A percentile compares a stretch with the other conserved stretches of the same genome.
Conservation (phyloP, 2,113 vertebrate genomes). For the Progne subis region DNA sequence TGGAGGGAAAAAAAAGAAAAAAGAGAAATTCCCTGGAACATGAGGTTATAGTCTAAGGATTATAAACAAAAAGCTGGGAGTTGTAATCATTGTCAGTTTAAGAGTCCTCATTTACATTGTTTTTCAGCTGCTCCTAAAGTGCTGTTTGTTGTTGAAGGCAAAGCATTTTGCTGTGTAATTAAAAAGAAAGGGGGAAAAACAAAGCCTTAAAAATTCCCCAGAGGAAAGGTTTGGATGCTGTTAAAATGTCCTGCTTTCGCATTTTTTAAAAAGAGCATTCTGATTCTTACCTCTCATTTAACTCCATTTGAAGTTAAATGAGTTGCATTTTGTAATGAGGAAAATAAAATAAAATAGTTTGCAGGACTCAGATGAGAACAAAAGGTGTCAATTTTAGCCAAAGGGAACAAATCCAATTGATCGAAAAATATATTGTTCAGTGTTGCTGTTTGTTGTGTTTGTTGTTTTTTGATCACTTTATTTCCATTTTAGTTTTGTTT, state of each 20-base stretch:
- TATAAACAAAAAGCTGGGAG: background rate
- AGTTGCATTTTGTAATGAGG: background rate
- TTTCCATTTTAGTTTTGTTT: background rate
- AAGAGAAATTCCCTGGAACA: background rate
- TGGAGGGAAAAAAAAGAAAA: background rate
- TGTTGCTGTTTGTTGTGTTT: background rate
- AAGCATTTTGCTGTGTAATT: background rate
- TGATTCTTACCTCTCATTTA: background rate
- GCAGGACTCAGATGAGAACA: background rate
- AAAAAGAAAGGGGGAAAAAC: background rate
- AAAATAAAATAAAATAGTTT: slow-evolving; percentile 16
- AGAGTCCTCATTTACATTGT: slow-evolving; percentile 7
- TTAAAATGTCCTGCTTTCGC: background rate
- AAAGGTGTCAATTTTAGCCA: background rate
- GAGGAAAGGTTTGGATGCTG: background rate
- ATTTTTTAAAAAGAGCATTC: background rate
- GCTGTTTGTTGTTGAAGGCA: background rate
- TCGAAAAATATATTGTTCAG: background rate
- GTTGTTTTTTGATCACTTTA: background rate
- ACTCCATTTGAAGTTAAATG: slow-evolving; percentile 30
- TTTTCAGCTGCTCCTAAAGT: slow-evolving; percentile 20
- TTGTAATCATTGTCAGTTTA: slow-evolving; percentile 14
- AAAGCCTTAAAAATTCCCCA: background rate
- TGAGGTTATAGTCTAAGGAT: background rate
- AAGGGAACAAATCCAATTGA: background rate